Percentiles rank a stretch among this genome's conserved stretches.
These are phyloP conservation scores for Himalopsyche kuldschensis DNA, from an alignment of 2,888 invertebrate genomes.

Conservation along the genomic window DNA sequence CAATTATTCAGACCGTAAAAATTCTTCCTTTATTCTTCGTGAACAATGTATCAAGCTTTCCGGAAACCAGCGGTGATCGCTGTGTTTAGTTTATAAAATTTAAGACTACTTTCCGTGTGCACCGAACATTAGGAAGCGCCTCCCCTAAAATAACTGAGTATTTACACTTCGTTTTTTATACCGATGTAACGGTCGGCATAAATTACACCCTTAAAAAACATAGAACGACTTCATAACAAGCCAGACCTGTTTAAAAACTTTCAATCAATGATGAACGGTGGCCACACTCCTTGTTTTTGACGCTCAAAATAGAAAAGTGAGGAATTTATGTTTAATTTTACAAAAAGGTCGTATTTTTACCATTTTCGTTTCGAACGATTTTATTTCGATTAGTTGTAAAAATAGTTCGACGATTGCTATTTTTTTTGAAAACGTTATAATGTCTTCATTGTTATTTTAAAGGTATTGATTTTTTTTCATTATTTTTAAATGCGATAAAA, in stretches of 20 bases:
- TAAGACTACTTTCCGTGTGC: constrained; percentile 35
- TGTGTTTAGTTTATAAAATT: constrained; percentile 39
- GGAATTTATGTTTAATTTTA: neutral
- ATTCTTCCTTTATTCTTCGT: constrained; percentile 19
- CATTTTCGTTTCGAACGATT: neutral
- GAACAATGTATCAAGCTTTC: constrained; percentile 16
- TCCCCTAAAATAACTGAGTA: constrained; percentile 29
- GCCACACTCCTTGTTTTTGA: constrained; percentile 15
- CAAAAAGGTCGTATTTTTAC: neutral
- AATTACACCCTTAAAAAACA: constrained; percentile 4
- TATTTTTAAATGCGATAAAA: too few relatives aligned
- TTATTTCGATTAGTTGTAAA: too few relatives aligned
- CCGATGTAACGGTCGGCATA: constrained; percentile 1
- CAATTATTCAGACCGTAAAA: constrained; percentile 9
- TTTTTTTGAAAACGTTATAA: too few relatives aligned
- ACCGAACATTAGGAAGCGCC: constrained; percentile 28
- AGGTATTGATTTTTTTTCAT: too few relatives aligned
- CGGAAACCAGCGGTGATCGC: constrained; percentile 33
- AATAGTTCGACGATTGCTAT: too few relatives aligned
- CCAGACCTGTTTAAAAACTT: constrained; percentile 11
- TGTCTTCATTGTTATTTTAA: too few relatives aligned
- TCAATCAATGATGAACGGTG: constrained; percentile 23
- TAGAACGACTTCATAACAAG: constrained; percentile 17
- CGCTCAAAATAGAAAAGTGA: constrained; percentile 6
- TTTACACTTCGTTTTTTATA: constrained; percentile 35